Base-by-base conservation (phyloP, 1,140 invertebrate species). In the Chelonus insularis region DNA sequence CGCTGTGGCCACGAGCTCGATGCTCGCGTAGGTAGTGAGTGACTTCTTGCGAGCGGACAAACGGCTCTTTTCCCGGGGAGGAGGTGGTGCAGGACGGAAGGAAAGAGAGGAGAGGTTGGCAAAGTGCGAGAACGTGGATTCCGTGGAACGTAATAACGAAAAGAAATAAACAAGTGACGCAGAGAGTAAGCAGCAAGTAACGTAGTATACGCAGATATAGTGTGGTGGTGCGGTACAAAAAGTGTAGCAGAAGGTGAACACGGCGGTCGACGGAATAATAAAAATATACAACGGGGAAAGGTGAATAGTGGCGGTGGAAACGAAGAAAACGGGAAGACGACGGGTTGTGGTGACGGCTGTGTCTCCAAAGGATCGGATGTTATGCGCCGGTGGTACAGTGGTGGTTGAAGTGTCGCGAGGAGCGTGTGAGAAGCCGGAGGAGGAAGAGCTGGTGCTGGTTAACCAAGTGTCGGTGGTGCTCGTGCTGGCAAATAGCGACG, bases 1-100 rank as follows among this genome's bases (percentile, higher is more conserved):
- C 76, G 77, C 75, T 79, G 76, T 76, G 74, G 73, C 73, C 73
- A 78, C 76, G 77, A 80, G 76, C 77, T 80, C 72, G 73, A 74
- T 70, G 78, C 78, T 79, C 79, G 73, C 70, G 76, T 76, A 77
- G 76, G 76, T 79, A 78, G 74, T 75, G 74, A 74, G 73, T 77
- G 76, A 77, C 70, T 72, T 76, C 68, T 72, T 71, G 70, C 70
- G 68, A 76, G 64, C 68, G 72, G 72, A 75, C 60, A 68, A 71
- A 64, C 29, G 18, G 37, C 50, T 58, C 50, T 34, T 48, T 55
- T 59, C 34, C 43, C 55, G 61, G 50, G 29, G 12, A 25, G 48
- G 50, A 45, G 45, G 55, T 45, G 36, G 21, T 39, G 52, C 5
- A 21, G 52, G n/a, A 11, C 16, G 21, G 36, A 21, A 21, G 14